phyloP scores from a whole-genome alignment of 2,113 vertebrate species.

The Chloropsis hardwickii region DNA sequence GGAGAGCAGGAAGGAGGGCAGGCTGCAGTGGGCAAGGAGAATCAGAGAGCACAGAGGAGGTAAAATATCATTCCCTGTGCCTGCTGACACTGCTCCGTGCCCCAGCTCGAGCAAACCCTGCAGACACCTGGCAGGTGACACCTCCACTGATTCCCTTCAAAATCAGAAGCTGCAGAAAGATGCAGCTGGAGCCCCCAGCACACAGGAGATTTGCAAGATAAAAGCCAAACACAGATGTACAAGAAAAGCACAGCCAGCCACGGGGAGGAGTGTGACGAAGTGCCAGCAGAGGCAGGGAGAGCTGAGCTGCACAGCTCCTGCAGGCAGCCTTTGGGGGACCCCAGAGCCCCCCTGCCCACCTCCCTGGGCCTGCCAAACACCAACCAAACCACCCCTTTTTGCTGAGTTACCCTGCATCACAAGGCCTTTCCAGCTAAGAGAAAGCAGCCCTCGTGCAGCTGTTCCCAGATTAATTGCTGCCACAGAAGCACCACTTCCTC shows the following conservation, averaged over 20 bases:
- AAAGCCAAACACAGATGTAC: neutral
- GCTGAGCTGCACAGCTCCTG: neutral
- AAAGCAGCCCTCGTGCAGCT: neutral
- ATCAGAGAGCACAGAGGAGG: rapidly evolving
- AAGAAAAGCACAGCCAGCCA: neutral
- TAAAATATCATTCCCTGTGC: rapidly evolving
- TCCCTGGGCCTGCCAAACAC: neutral
- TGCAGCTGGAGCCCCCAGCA: neutral
- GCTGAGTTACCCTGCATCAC: neutral
- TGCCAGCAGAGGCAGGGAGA: neutral
- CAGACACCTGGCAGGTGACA: neutral
- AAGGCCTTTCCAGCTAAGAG: neutral
- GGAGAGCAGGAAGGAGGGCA: neutral
- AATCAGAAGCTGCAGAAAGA: neutral
- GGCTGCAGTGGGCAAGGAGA: neutral
- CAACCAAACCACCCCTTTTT: neutral
- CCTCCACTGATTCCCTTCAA: rapidly evolving
- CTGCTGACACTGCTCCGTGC: neutral
- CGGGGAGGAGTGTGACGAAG: neutral
- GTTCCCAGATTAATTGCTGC: neutral
- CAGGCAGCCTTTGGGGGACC: rapidly evolving
- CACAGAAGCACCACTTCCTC: neutral
- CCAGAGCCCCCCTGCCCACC: neutral
- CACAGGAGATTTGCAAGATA: neutral
- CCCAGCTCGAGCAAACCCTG: neutral